These are phyloP conservation scores for Orchesellides sinensis DNA, from an alignment of 2,888 invertebrate species.

Conservation along the genomic window DNA sequence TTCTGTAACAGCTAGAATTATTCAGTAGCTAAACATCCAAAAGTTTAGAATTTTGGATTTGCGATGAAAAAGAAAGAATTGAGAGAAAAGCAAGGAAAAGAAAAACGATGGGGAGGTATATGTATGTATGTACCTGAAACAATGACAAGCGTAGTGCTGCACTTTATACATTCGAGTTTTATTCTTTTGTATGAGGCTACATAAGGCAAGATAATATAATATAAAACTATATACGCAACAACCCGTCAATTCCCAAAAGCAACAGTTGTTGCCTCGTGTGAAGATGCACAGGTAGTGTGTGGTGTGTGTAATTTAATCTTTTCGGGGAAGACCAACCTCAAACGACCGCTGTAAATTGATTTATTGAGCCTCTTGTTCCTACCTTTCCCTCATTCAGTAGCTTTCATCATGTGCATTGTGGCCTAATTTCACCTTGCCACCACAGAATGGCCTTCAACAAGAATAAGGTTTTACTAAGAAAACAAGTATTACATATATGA, in stretches of 20 bases:
- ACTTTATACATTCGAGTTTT: no score
- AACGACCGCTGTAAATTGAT: conserved; percentile 54
- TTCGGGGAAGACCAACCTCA: conserved; percentile 46
- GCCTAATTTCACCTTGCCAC: conserved; percentile 66
- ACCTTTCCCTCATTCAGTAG: conserved; percentile 3
- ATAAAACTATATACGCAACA: conserved; percentile 28
- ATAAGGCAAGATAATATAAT: no score
- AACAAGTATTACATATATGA: neutral
- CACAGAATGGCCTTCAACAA: conserved; percentile 67
- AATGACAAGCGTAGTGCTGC: no score
- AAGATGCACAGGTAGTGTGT: conserved; percentile 39
- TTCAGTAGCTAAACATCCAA: no score
- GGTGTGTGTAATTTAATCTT: conserved; percentile 52
- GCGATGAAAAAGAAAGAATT: no score
- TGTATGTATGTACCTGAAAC: no score
- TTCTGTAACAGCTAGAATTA: no score
- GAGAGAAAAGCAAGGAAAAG: no score
- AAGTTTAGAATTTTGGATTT: no score
- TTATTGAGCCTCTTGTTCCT: conserved; percentile 43
- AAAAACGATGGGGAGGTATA: no score
- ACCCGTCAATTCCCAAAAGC: conserved; percentile 53
- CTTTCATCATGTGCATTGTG: conserved; percentile 77
- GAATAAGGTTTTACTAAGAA: neutral
- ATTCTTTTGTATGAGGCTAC: no score
- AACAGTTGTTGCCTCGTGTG: conserved; percentile 56